Percentiles rank a stretch among this genome's conserved stretches.
These are phyloP conservation scores for Phoenicopterus ruber DNA, from an alignment of 2,113 vertebrate genomes.

Conservation along the genomic window DNA sequence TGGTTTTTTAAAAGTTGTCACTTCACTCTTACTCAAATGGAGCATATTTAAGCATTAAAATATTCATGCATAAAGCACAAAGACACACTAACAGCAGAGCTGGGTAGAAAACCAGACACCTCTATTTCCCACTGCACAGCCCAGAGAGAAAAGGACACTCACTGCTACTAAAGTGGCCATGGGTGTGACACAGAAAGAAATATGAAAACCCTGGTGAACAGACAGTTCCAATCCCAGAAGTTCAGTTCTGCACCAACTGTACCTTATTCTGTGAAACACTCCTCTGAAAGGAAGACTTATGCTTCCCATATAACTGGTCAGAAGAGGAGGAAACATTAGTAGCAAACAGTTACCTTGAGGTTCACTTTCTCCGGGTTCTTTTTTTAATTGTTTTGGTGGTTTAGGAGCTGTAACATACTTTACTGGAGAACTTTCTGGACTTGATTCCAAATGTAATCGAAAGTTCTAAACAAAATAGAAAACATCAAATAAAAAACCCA, in stretches of 20 bases:
- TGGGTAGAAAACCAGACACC: not conserved
- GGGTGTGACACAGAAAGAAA: not conserved
- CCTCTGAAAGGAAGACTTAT: not conserved
- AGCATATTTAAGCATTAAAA: not conserved
- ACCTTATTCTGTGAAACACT: not conserved
- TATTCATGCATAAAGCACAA: not conserved
- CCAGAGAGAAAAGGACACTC: not conserved
- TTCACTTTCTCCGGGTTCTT: constrained; percentile 61
- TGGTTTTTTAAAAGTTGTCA: not conserved
- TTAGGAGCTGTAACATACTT: constrained; percentile 52
- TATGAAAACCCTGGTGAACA: not conserved
- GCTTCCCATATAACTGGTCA: not conserved
- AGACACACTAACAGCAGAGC: not conserved
- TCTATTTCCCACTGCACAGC: not conserved
- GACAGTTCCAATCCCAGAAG: not conserved
- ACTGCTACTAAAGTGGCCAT: not conserved
- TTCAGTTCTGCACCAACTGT: not conserved
- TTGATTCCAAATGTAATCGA: constrained; percentile 67
- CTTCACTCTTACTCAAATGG: not conserved
- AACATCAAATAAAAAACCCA: not conserved
- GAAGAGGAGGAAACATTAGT: not conserved
- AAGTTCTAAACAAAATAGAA: constrained; percentile 67
- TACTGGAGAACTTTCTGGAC: constrained; percentile 66
- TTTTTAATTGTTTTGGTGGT: constrained; percentile 59
- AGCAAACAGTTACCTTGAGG: constrained; percentile 68